A percentile compares a stretch with the other conserved stretches of the same genome.
Evolutionary conservation across 2,888 invertebrate genomes (phyloP).

Genomic region (Autographa gamma): DNA sequence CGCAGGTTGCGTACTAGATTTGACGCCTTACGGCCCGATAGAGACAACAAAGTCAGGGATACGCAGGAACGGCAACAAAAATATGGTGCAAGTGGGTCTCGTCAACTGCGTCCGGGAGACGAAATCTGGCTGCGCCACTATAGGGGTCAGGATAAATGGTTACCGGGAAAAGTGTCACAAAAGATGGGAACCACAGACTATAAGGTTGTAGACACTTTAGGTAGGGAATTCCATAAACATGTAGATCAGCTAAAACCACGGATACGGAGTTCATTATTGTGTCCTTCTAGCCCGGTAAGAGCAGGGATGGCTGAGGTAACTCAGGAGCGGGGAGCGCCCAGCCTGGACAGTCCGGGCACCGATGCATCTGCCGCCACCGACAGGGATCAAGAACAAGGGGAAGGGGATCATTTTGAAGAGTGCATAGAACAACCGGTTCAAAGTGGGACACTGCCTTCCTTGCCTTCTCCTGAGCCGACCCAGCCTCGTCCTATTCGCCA

Average conservation of each 20-base stretch:
- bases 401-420: not conserved
- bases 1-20: not conserved
- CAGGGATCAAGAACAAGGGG: not conserved
- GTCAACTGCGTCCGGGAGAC: not conserved
- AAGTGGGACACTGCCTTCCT: not conserved
- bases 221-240: slow-evolving; percentile 9
- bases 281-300: slow-evolving; percentile 1
- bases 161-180: not conserved
- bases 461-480: not conserved
- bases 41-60: not conserved
- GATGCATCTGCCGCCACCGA: not conserved
- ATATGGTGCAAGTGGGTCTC: not conserved
- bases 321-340: not conserved
- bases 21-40: not conserved
- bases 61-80: not conserved
- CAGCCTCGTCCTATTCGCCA: not conserved
- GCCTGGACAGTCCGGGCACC: not conserved
- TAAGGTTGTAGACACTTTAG: slow-evolving; percentile 5
- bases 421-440: not conserved
- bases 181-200: slow-evolving; percentile 6
- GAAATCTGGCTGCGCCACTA: slow-evolving; percentile 10
- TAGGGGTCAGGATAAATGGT: slow-evolving; percentile 3
- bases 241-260: slow-evolving; percentile 10
- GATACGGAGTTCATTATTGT: slow-evolving; percentile 2
- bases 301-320: not conserved